These are phyloP conservation scores for Haplochromis burtoni DNA, from an alignment of 2,113 vertebrate genomes.

Conservation along the genomic window DNA sequence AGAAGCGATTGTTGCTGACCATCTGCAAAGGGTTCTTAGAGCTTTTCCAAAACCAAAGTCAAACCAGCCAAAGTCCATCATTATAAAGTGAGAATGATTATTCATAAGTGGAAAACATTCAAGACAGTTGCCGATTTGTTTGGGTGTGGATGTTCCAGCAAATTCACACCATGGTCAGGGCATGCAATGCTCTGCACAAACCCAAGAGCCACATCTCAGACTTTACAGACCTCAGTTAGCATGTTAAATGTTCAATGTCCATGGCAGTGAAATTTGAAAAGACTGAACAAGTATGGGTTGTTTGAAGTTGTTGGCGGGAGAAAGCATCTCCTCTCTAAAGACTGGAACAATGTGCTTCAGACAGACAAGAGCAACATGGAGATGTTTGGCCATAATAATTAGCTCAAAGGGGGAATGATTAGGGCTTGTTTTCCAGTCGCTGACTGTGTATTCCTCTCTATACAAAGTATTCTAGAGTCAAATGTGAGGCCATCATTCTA, in stretches of 20 bases:
- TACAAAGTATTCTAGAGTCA: background rate
- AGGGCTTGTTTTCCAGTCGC: background rate
- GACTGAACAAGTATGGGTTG: background rate
- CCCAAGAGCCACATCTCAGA: background rate
- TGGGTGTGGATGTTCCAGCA: accelerated
- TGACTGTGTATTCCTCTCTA: background rate
- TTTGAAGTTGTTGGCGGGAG: background rate
- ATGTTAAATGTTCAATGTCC: background rate
- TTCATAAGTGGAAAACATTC: background rate
- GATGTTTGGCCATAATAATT: background rate
- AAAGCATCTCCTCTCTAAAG: background rate
- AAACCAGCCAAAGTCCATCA: background rate
- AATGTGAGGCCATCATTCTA: background rate
- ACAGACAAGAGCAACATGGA: background rate
- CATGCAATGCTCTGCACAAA: background rate
- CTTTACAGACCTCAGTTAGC: background rate
- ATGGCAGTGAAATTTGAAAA: background rate
- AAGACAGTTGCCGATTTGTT: accelerated
- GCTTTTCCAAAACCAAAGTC: background rate
- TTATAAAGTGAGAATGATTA: background rate
- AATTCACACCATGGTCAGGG: background rate
- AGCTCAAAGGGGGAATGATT: background rate
- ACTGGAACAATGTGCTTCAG: background rate
- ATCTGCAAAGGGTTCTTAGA: accelerated
- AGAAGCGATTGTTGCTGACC: accelerated